A percentile compares a stretch with the other conserved stretches of the same genome.
These are phyloP conservation scores for Megaceryle alcyon DNA, from an alignment of 2,797 vertebrate genomes.

Conservation along the genomic window DNA sequence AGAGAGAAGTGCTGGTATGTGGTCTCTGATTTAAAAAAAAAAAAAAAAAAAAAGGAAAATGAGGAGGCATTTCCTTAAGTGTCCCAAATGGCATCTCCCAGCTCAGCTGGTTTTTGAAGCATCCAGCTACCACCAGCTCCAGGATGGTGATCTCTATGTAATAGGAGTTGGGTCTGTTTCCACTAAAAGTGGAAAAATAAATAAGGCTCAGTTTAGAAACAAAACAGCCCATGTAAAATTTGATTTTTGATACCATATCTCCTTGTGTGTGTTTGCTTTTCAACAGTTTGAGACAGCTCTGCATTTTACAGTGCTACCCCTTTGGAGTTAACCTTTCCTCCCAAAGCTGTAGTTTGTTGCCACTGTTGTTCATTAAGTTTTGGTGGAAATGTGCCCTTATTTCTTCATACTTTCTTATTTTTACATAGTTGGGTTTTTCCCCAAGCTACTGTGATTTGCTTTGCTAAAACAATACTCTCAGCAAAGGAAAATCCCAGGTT, in stretches of 20 bases:
- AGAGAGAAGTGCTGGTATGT: neutral
- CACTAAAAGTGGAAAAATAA: constrained; percentile 48
- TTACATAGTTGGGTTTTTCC: neutral
- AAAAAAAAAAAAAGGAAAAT: neutral
- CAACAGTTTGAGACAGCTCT: constrained; percentile 35
- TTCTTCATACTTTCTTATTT: neutral
- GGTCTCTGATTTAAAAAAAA: neutral
- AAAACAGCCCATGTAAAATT: constrained; percentile 19
- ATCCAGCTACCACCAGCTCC: neutral
- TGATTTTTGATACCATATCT: constrained; percentile 11
- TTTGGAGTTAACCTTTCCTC: neutral
- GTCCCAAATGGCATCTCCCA: neutral
- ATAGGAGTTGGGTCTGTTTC: constrained; percentile 21
- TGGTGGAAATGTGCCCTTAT: neutral
- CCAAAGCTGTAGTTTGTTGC: neutral
- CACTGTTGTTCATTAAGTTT: neutral
- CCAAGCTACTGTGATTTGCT: constrained; percentile 1
- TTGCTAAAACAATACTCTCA: neutral
- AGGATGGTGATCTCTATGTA: neutral
- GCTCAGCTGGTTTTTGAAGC: constrained; percentile 2
- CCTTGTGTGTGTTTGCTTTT: constrained; percentile 19
- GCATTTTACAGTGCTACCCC: neutral
- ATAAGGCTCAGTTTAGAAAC: constrained; percentile 8
- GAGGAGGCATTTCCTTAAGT: neutral
- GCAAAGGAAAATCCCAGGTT: neutral